Evolutionary conservation across 2,888 invertebrate genomes (phyloP).

Genomic region (Xanthia icteritia): DNA sequence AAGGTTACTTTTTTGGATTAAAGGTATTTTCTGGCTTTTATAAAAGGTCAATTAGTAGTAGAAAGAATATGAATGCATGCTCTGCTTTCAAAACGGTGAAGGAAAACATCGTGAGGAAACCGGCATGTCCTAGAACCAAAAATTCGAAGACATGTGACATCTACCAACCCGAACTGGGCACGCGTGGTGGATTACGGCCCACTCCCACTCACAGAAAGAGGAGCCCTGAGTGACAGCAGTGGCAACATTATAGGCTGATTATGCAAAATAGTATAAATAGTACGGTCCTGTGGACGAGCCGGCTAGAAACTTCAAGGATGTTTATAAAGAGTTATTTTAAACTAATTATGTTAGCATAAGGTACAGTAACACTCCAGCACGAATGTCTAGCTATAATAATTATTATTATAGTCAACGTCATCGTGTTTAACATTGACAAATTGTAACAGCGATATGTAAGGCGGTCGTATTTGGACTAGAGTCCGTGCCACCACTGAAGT

Average conservation of each 20-base stretch:
- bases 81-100: too few relatives aligned
- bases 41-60: neutral
- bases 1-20: neutral
- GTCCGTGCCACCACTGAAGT: too few relatives aligned
- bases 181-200: too few relatives aligned
- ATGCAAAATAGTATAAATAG: neutral
- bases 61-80: neutral
- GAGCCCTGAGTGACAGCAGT: too few relatives aligned
- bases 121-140: too few relatives aligned
- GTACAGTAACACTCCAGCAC: neutral
- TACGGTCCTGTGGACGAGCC: neutral
- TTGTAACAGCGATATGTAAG: neutral
- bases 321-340: neutral
- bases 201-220: too few relatives aligned
- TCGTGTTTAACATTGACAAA: neutral
- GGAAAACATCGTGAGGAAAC: too few relatives aligned
- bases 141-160: too few relatives aligned
- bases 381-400: neutral
- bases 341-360: neutral
- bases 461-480: neutral
- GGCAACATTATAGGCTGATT: too few relatives aligned
- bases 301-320: neutral
- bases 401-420: neutral
- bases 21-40: neutral
- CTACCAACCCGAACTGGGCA: too few relatives aligned